Evolutionary conservation across 2,113 vertebrate genomes (phyloP).

Genomic region (Gobius niger): DNA sequence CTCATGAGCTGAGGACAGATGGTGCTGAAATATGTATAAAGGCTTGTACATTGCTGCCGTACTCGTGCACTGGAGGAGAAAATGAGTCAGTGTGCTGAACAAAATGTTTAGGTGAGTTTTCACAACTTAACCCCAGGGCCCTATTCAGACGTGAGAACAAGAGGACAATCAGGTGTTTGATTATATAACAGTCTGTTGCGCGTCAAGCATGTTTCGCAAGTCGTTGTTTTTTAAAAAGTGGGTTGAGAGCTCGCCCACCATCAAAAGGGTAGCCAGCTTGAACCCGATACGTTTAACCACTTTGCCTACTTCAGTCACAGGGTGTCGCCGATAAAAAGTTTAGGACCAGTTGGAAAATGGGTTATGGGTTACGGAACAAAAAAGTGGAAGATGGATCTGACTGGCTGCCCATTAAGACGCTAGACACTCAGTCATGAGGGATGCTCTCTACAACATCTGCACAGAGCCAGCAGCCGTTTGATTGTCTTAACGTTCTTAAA

Average conservation of each 20-base stretch:
- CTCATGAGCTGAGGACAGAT: constrained; percentile 71
- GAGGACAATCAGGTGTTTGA: background rate
- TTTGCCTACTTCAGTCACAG: too few species aligned
- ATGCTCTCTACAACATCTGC: too few species aligned
- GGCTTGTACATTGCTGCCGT: constrained; percentile 59
- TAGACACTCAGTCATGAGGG: too few species aligned
- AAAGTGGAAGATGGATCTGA: too few species aligned
- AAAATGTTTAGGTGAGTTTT: constrained; percentile 59
- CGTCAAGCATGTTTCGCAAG: background rate
- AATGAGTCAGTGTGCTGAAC: constrained; percentile 48
- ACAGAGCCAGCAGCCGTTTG: too few species aligned
- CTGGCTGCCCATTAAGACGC: too few species aligned
- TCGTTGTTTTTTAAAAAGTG: background rate
- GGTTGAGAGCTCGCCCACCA: background rate
- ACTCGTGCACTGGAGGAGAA: constrained; percentile 54
- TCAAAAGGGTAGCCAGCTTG: too few species aligned
- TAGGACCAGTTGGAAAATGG: too few species aligned
- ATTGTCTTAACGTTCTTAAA: too few species aligned
- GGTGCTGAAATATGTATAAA: constrained; percentile 70
- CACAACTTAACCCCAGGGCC: constrained; percentile 35
- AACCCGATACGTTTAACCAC: too few species aligned
- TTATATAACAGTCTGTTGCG: background rate
- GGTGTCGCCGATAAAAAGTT: too few species aligned
- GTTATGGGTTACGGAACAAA: too few species aligned
- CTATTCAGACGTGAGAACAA: constrained; percentile 15